Percentiles rank a stretch among this genome's conserved stretches.
These are phyloP conservation scores for Cerceris rybyensis DNA, from an alignment of 2,888 invertebrate species.

Conservation along the genomic window DNA sequence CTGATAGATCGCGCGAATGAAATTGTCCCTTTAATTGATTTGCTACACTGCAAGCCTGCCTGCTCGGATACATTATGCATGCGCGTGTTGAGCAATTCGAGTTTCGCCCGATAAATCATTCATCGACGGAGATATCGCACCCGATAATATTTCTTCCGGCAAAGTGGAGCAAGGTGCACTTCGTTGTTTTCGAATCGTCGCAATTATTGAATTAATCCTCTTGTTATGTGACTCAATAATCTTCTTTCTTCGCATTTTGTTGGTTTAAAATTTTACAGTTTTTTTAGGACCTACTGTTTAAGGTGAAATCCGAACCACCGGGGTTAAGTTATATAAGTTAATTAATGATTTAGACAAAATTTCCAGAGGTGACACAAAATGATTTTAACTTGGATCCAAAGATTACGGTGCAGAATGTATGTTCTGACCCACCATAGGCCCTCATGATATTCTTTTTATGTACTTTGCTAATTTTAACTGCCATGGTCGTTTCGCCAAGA, in stretches of 20 bases:
- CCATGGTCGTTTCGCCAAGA: no score
- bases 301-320: no score
- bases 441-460: no score
- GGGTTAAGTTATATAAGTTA: no score
- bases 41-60: conserved; percentile 23
- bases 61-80: conserved; percentile 28
- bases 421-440: no score
- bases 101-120: conserved; percentile 42
- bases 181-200: background rate
- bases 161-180: conserved; percentile 51
- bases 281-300: no score
- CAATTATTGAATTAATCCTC: background rate
- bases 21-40: conserved; percentile 35
- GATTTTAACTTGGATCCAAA: no score
- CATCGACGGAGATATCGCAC: conserved; percentile 23
- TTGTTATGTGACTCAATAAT: background rate
- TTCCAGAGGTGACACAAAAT: no score
- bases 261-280: no score
- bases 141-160: conserved; percentile 7
- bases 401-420: no score
- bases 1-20: conserved; percentile 1
- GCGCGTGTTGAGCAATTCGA: conserved; percentile 23
- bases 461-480: no score
- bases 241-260: background rate
- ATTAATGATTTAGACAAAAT: no score